Evolutionary conservation across 2,888 invertebrate species (phyloP), one percentile per base, ranked within the genome.

Genomic region (Agriopis marginaria): DNA sequence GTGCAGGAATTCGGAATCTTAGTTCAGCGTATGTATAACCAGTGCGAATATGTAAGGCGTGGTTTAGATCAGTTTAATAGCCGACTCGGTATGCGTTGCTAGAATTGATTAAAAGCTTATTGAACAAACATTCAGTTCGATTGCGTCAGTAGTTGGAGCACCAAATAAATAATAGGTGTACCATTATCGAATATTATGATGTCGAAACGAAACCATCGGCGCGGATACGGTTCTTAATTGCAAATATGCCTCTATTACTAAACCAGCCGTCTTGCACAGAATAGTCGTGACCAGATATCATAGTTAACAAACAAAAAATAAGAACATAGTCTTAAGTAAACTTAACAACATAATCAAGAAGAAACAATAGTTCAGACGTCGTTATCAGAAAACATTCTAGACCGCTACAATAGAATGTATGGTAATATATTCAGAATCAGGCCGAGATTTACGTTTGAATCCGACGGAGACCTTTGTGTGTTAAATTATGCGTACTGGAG

Each of bases 71-170:
- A 74, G 62, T 70, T 70, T 54, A 53, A 61, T 51, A 47, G 54
- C 39, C 6, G n/a, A 39, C 49, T 45, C n/a, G 61, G 68, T 67
- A 23, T 64, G 58, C 58, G 12, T 7, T 12, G 42, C 11, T 44
- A 7, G 17, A 47, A 71, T 73, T 71, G 68, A 78, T 77, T 75
- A 74, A 77, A 75, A 63, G 63, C 39, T 73, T 74, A 64, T 69
- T 59, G 55, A 59, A 68, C 62, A 63, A 69, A 59, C 68, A 44
- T 71, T 44, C 32, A 60, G 45, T 49, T 54, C 55, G 10, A 66
- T 77, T 81, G 74, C 79, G 73, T 74, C 76, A 82, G 70, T 53
- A 64, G 63, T 66, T 60, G 70, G 64, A 75, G 71, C 74, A 77
- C 45, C 63, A 47, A 63, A 71, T 70, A 69, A 71, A 72, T 71